Conservation (phyloP, 2,888 invertebrate species). For the Cerceris ruficornis region DNA sequence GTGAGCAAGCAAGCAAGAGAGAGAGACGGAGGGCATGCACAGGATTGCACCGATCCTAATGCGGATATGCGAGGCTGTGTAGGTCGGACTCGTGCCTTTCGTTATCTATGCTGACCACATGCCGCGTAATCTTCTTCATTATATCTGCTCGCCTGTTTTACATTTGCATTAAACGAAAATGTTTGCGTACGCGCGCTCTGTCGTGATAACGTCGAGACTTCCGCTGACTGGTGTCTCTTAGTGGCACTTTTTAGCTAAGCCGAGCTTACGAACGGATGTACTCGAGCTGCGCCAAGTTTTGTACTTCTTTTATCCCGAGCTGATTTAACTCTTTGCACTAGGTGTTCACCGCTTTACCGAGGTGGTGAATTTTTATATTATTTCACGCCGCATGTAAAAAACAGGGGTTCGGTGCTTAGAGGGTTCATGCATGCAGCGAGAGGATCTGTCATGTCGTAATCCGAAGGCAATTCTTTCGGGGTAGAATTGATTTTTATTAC, state of each 20-base stretch:
- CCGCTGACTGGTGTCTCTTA: slow-evolving; percentile 33
- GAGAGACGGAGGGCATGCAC: neutral
- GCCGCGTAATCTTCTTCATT: slow-evolving; percentile 79
- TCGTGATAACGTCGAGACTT: slow-evolving; percentile 61
- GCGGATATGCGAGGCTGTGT: slow-evolving; percentile 12
- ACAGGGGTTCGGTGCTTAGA: no score
- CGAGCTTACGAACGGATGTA: neutral
- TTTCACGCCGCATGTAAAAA: no score
- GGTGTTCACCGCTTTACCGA: no score
- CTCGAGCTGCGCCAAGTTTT: neutral
- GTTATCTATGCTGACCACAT: slow-evolving; percentile 79
- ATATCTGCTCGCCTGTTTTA: slow-evolving; percentile 73
- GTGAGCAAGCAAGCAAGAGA: neutral
- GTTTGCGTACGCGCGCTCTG: slow-evolving; percentile 69
- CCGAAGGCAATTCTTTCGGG: no score
- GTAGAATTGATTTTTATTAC: no score
- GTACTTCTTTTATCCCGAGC: neutral
- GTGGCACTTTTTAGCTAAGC: neutral
- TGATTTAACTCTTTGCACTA: no score
- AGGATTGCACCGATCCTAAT: neutral
- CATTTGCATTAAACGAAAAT: slow-evolving; percentile 78
- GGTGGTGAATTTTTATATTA: no score
- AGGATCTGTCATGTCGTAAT: no score
- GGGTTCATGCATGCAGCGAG: no score
- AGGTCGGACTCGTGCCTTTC: slow-evolving; percentile 58